Conservation (phyloP, 2,888 invertebrate species). For the Melanophora roralis region DNA sequence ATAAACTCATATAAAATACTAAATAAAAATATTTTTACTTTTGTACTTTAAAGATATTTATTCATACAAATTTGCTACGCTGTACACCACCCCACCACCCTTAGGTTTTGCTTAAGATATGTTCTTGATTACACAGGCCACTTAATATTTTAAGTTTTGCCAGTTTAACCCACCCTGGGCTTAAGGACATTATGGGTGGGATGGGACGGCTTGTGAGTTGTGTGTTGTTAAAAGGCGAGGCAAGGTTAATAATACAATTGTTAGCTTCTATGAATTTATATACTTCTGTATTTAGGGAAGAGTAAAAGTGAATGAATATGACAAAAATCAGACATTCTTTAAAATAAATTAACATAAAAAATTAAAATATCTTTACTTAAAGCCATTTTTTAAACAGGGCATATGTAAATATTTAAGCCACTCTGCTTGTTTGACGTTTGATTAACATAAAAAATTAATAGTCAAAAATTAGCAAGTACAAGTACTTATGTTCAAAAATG, state of each 20-base stretch:
- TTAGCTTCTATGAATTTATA: slow-evolving; percentile 10
- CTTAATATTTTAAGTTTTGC: neutral
- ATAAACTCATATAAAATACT: neutral
- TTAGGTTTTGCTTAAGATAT: neutral
- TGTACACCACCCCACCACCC: neutral
- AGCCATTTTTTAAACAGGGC: neutral
- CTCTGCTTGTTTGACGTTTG: slow-evolving; percentile 51
- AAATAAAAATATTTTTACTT: no score
- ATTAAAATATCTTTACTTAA: no score
- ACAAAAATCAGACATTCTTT: neutral
- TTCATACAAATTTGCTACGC: slow-evolving; percentile 3
- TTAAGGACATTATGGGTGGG: slow-evolving; percentile 3
- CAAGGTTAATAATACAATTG: slow-evolving; percentile 13
- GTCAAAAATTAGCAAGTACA: no score
- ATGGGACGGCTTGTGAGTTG: neutral
- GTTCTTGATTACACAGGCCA: slow-evolving; percentile 4
- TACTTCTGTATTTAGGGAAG: neutral
- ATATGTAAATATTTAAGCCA: neutral
- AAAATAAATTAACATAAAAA: neutral
- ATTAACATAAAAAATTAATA: no score
- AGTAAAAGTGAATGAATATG: neutral
- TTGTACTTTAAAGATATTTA: slow-evolving; percentile 12
- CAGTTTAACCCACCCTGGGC: neutral
- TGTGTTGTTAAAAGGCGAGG: slow-evolving; percentile 18
- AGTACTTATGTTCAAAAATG: neutral